Percentiles rank a stretch among this genome's conserved stretches.
Evolutionary conservation across 1,140 invertebrate genomes (phyloP).

Genomic region (Drosophila orosa): DNA sequence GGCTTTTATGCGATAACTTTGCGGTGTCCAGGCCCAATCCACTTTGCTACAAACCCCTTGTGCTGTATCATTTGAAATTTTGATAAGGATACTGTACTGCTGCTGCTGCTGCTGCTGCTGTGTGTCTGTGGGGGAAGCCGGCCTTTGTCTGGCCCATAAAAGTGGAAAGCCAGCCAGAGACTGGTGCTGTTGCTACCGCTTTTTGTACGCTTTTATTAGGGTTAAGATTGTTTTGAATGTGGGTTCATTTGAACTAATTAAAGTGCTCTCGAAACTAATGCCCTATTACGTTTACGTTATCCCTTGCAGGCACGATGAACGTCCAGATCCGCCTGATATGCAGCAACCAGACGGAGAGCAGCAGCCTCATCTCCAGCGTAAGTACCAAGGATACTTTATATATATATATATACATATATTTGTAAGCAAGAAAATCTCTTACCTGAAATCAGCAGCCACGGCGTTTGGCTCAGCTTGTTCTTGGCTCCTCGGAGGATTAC

Average conservation of each 20-base stretch:
- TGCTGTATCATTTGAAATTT: conserved; percentile 65
- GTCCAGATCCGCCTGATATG: conserved; percentile 79
- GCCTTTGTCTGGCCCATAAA: conserved; percentile 68
- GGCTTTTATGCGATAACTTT: conserved; percentile 82
- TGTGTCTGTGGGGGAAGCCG: conserved; percentile 24
- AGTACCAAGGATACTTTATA: conserved; percentile 47
- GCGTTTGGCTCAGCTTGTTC: conserved; percentile 14
- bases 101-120: not conserved
- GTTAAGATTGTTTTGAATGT: conserved; percentile 63
- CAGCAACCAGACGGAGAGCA: conserved; percentile 58
- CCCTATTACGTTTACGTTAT: conserved; percentile 35
- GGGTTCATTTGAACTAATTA: conserved; percentile 64
- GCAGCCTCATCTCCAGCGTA: conserved; percentile 61
- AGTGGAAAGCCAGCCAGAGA: conserved; percentile 52
- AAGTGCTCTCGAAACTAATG: conserved; percentile 52
- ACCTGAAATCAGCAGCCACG: conserved; percentile 2
- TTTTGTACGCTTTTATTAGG: conserved; percentile 73
- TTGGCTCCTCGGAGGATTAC: conserved; percentile 22
- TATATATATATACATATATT: not conserved
- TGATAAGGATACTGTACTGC: conserved; percentile 67
- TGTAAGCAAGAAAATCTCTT: not conserved
- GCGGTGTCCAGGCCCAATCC: conserved; percentile 44
- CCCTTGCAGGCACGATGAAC: conserved; percentile 70
- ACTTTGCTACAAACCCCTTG: conserved; percentile 17
- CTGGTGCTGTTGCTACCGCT: conserved; percentile 4